Conservation (phyloP, 2,797 vertebrate species). For the Cephalopachus bancanus region DNA sequence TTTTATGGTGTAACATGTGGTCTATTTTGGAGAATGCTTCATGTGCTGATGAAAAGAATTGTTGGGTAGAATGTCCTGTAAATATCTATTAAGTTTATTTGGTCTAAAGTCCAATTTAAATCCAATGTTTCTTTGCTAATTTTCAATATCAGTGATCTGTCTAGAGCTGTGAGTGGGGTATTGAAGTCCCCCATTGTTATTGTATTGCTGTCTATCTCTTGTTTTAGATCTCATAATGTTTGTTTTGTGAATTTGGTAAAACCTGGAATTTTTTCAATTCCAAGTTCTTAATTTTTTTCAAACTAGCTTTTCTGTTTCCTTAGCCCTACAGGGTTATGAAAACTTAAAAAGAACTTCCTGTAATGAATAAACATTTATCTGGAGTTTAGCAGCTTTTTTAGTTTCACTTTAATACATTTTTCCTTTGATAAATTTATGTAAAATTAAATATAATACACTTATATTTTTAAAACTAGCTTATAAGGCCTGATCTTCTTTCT, state of each 20-base stretch:
- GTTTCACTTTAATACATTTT: slow-evolving; percentile 58
- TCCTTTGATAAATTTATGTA: slow-evolving; percentile 20
- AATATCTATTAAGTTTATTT: no score
- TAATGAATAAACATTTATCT: slow-evolving; percentile 52
- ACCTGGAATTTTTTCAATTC: background rate
- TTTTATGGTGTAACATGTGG: no score
- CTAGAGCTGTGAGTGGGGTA: no score
- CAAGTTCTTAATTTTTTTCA: slow-evolving; percentile 25
- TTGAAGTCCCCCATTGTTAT: no score
- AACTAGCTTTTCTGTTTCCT: slow-evolving; percentile 49
- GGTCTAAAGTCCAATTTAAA: no score
- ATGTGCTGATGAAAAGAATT: no score
- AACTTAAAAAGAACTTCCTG: slow-evolving; percentile 1
- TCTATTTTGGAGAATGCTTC: no score
- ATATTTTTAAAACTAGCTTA: background rate
- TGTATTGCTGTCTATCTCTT: no score
- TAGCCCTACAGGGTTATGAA: slow-evolving; percentile 50
- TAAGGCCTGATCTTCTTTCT: background rate
- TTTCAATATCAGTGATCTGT: no score
- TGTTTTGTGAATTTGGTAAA: background rate
- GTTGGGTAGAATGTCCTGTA: no score
- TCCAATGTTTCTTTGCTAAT: no score
- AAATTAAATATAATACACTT: slow-evolving; percentile 58
- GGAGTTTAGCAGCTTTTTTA: slow-evolving; percentile 54
- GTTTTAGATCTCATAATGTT: no score